These are phyloP conservation scores for Baccha elongata DNA, from an alignment of 2,888 invertebrate genomes.

Conservation along the genomic window DNA sequence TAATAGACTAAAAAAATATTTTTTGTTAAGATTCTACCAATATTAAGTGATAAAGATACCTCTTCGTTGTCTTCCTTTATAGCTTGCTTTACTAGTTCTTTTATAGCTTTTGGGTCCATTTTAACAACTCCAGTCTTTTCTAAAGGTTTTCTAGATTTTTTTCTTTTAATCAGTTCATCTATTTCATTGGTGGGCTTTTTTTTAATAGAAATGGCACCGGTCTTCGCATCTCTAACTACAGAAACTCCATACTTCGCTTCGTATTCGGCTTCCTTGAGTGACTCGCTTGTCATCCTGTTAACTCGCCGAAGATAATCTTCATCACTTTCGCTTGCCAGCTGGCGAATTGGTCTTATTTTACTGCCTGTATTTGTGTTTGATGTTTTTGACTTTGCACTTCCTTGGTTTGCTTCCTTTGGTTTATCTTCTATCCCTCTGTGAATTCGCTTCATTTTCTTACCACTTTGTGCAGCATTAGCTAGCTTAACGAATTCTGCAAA, in stretches of 20 bases:
- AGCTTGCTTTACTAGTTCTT: constrained; percentile 79
- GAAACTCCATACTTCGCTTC: constrained; percentile 86
- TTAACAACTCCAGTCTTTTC: constrained; percentile 49
- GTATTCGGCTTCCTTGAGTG: constrained; percentile 85
- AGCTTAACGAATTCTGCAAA: constrained; percentile 86
- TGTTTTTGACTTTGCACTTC: constrained; percentile 47
- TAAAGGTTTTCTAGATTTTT: constrained; percentile 45
- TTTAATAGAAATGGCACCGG: constrained; percentile 82
- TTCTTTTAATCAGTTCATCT: constrained; percentile 83
- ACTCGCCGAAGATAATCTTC: constrained; percentile 87
- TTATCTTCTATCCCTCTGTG: constrained; percentile 78
- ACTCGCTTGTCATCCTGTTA: constrained; percentile 85
- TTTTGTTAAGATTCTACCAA: neutral
- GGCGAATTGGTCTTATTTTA: constrained; percentile 84
- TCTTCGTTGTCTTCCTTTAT: constrained; percentile 78
- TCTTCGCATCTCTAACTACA: constrained; percentile 83
- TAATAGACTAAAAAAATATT: constrained; percentile 70
- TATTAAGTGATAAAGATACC: constrained; percentile 49
- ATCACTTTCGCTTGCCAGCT: constrained; percentile 85
- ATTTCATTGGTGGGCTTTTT: constrained; percentile 84
- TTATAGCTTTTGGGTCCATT: constrained; percentile 78
- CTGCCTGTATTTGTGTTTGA: constrained; percentile 75
- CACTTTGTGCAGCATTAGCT: constrained; percentile 82
- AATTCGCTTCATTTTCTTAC: constrained; percentile 78
- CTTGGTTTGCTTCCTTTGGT: constrained; percentile 75